Evolutionary conservation across 2,888 invertebrate genomes (phyloP), one percentile per base, ranked within the genome.

Genomic region (Temnothorax rugatulus): DNA sequence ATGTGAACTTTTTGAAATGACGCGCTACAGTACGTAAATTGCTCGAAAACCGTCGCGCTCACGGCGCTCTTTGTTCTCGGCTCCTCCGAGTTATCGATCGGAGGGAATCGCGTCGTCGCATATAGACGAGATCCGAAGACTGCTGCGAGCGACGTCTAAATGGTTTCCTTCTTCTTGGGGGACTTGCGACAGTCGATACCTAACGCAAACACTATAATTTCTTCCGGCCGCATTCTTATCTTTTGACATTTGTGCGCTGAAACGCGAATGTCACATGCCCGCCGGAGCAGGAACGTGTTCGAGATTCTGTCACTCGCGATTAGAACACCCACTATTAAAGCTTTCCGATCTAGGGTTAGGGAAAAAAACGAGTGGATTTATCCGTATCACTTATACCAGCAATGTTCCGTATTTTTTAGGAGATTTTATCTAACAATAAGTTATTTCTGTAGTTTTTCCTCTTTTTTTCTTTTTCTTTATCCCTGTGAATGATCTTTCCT

Each of bases 181-280:
- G 52, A 9, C 47, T 57, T 15, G 57, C 71, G 77, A 88, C 77
- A 73, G 79, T 59, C 64, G 85, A 89, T 89, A 85, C 83, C 59
- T 41, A 74, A 57, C 63, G 81, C 85, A 89, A 90, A 88, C 88
- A 84, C 84, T 84, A 82, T 90, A 89, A 89, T 88, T 90, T 85
- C 85, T 83, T 86, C 82, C 79, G 75, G 73, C 52, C 83, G 61
- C 68, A 73, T 61, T 82, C 87, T 89, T 90, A 89, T 89, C 88
- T 84, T 15, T 38, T 57, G 83, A 57, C 79, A 44, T 85, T 88
- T 85, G 88, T 71, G 81, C 64, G 69, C 71, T 82, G 84, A 89
- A 85, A 90, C 87, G 89, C 86, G 87, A 54, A 81, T 84, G 87
- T 88, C 88, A 83, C 50, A 64, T 38, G 50, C 57, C 57, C 63